Evolutionary conservation across 2,888 invertebrate species (phyloP).

Genomic region (Tortricodes alternella): DNA sequence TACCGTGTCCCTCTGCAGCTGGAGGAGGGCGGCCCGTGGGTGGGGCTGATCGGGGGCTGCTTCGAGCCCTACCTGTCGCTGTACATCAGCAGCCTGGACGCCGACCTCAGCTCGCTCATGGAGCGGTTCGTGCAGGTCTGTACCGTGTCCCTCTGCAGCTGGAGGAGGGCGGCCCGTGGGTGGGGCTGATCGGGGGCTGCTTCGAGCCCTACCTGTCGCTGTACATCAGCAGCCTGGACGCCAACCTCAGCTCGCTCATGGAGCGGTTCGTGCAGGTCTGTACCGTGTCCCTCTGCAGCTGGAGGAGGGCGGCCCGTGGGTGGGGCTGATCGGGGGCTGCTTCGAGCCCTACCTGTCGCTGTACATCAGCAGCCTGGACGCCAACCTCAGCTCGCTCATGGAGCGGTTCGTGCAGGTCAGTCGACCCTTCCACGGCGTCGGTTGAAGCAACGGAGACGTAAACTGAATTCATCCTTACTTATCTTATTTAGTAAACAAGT

Average conservation of each 20-base stretch:
- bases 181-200: slow-evolving; percentile 93
- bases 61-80: slow-evolving; percentile 97
- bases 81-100: slow-evolving; percentile 97
- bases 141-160: no score
- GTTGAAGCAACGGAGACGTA: no score
- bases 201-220: slow-evolving; percentile 97
- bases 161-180: slow-evolving; percentile 85
- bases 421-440: no score
- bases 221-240: slow-evolving; percentile 97
- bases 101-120: slow-evolving; percentile 92
- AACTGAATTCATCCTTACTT: no score
- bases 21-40: slow-evolving; percentile 85
- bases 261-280: slow-evolving; percentile 90
- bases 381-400: slow-evolving; percentile 92
- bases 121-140: slow-evolving; percentile 90
- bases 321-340: slow-evolving; percentile 93
- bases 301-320: slow-evolving; percentile 85
- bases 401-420: slow-evolving; percentile 90
- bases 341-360: slow-evolving; percentile 97
- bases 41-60: slow-evolving; percentile 93
- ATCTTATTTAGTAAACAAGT: no score
- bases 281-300: no score
- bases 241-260: slow-evolving; percentile 92
- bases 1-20: no score
- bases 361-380: slow-evolving; percentile 97